phyloP scores from a whole-genome alignment of 2,888 invertebrate species.

The Tuta absoluta region DNA sequence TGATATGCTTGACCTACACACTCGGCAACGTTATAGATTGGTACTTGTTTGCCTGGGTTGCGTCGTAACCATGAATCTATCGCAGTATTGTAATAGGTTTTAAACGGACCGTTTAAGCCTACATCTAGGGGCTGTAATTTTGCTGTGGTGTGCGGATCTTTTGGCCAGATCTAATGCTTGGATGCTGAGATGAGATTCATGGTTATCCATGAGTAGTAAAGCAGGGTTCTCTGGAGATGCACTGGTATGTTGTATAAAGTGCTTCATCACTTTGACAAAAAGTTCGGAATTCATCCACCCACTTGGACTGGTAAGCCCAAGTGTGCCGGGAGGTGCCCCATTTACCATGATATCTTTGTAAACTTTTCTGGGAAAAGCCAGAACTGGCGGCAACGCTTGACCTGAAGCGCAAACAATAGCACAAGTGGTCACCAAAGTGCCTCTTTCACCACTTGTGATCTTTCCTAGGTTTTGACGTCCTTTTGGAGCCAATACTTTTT shows the following conservation, averaged over 20 bases:
- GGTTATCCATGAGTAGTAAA: neutral
- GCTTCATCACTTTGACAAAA: conserved; percentile 27
- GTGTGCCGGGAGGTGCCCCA: conserved; percentile 33
- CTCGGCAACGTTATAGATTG: conserved; percentile 39
- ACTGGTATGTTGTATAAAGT: conserved; percentile 15
- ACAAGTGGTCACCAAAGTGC: neutral
- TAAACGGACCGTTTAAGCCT: neutral
- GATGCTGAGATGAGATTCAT: neutral
- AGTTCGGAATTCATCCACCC: conserved; percentile 27
- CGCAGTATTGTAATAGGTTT: neutral
- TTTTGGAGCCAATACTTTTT: conserved; percentile 2
- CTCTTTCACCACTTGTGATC: neutral
- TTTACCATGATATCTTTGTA: conserved; percentile 30
- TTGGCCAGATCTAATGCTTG: neutral
- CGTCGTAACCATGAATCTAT: neutral
- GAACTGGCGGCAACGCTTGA: conserved; percentile 33
- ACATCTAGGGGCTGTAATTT: neutral
- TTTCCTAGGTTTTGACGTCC: neutral
- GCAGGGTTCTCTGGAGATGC: conserved; percentile 5
- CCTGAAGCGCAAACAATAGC: neutral
- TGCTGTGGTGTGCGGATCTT: neutral
- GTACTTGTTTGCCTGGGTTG: neutral
- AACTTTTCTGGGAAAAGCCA: conserved; percentile 35
- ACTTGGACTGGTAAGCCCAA: conserved; percentile 30
- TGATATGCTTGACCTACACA: conserved; percentile 37